A percentile compares a stretch with the other conserved stretches of the same genome.
Evolutionary conservation across 1,140 invertebrate genomes (phyloP).

Genomic region (Panagrolaimus sp.): DNA sequence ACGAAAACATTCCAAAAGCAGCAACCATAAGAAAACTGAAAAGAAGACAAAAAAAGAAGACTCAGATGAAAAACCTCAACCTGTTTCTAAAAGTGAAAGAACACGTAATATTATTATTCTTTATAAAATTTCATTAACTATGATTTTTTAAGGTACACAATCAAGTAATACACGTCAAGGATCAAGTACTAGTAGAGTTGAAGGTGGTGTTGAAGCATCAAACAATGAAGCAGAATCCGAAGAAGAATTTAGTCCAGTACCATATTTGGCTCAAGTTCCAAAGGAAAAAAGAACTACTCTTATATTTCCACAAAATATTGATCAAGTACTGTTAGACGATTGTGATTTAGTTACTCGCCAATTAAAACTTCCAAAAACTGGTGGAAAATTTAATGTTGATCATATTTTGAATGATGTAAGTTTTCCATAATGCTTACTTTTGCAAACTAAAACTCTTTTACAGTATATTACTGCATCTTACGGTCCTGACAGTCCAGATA

Average conservation of each 20-base stretch:
- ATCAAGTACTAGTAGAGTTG: not conserved
- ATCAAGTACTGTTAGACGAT: not conserved
- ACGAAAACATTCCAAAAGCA: too few species aligned
- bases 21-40: not conserved
- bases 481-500: too few species aligned
- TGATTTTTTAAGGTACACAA: not conserved
- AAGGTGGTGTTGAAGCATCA: too few species aligned
- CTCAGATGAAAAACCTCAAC: not conserved
- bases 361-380: not conserved
- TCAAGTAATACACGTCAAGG: not conserved
- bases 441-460: too few species aligned
- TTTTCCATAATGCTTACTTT: not conserved
- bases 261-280: not conserved
- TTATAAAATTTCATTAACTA: not conserved
- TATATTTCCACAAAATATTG: not conserved
- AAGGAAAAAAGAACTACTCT: not conserved
- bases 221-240: not conserved
- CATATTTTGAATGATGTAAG: not conserved
- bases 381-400: not conserved
- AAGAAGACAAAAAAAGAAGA: not conserved
- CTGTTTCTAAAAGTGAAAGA: not conserved
- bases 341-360: slow-evolving; percentile 9
- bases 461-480: too few species aligned
- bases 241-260: not conserved
- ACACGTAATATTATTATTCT: not conserved